Base-by-base conservation (phyloP, 2,888 invertebrate species). In the Fabriciana adippe region DNA sequence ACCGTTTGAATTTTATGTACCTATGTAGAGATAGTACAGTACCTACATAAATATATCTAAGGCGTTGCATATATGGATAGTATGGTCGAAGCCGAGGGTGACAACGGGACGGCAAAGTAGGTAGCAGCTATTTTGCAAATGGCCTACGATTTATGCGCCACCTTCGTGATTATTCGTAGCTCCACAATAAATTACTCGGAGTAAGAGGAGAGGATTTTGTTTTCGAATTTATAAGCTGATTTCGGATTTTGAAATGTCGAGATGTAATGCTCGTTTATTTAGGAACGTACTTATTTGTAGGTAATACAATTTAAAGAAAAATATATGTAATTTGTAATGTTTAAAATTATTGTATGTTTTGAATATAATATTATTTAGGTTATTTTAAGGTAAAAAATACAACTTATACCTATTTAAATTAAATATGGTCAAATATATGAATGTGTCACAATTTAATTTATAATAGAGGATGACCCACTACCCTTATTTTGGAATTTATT, bases 71-170 rank as follows among this genome's bases (percentile, higher is more conserved):
- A 55, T 55, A 63, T 51, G 55, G 16, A 51, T 16, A 60, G 16
- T 35, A 16, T 60, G 51, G 21, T 54, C 45, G 35, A 61, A 61
- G 64, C 16, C 68, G 76, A 76, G 82, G 85, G 85, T 81, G 89
- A 89, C 88, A 87, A 84, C 83, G 67, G 64, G 64, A 67, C 64
- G 78, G 78, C 81, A 69, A 61, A 81, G 82, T 82, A 84, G 86
- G 89, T 90, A 89, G 91, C 91, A 87, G 90, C 88, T 89, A 91
- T 92, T 92, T 90, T 89, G 91, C 91, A 92, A 92, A 92, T 90
- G 92, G 89, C 81, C 80, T 85, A 88, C 86, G 85, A 92, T 92
- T 92, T 92, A 92, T 92, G 85, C 89, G 90, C 86, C 91, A 90
- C 89, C 89, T 87, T 76, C 75, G 86, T 92, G 92, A 92, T 92